These are phyloP conservation scores for Digitonthophagus gazella DNA, from an alignment of 2,888 invertebrate genomes.

Conservation along the genomic window DNA sequence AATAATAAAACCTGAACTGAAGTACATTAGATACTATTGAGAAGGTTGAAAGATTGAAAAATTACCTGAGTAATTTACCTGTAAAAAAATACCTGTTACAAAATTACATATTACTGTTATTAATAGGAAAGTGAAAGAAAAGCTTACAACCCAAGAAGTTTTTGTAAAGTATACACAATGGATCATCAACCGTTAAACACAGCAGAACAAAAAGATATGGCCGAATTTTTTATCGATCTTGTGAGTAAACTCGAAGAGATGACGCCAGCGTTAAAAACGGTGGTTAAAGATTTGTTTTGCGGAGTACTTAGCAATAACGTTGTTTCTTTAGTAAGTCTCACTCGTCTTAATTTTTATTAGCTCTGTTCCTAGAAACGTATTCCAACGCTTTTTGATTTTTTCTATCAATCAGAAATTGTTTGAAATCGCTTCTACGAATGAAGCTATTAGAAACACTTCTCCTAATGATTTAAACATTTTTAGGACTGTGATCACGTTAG, in stretches of 20 bases:
- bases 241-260: constrained; percentile 95
- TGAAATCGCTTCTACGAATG: too few species aligned
- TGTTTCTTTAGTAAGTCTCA: constrained; percentile 73
- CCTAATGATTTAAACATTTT: constrained; percentile 21
- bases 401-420: too few species aligned
- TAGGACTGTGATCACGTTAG: constrained; percentile 94
- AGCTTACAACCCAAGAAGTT: constrained; percentile 92
- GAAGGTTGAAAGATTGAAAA: too few species aligned
- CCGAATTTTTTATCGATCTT: constrained; percentile 95
- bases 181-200: constrained; percentile 95
- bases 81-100: too few species aligned
- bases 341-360: not conserved
- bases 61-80: too few species aligned
- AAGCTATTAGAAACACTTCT: not conserved
- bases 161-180: constrained; percentile 96
- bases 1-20: too few species aligned
- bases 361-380: too few species aligned
- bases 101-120: not conserved
- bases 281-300: constrained; percentile 89
- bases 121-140: constrained; percentile 86
- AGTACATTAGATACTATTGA: too few species aligned
- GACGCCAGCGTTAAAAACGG: constrained; percentile 83
- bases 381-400: too few species aligned
- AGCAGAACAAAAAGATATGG: constrained; percentile 97
- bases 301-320: constrained; percentile 95